A percentile compares a stretch with the other conserved stretches of the same genome.
Evolutionary conservation across 1,140 invertebrate genomes (phyloP).

Genomic region (Drosophila sulfurigaster): DNA sequence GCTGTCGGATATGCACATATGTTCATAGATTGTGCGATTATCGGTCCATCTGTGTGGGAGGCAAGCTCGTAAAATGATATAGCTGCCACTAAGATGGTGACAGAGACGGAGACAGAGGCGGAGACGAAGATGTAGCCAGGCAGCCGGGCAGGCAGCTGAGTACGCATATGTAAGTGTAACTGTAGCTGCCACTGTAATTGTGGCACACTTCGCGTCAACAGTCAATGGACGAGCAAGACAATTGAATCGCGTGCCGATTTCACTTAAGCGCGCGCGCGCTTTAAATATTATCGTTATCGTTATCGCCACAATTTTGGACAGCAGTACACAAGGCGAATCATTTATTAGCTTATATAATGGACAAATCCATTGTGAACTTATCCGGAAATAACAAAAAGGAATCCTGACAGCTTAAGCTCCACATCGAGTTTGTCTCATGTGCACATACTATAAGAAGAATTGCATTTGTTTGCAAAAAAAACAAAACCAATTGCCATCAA

Average conservation of each 20-base stretch:
- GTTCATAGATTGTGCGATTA: constrained; percentile 41
- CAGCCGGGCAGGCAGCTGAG: constrained; percentile 29
- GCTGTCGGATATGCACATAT: constrained; percentile 57
- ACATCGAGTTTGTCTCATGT: neutral
- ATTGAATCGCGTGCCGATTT: constrained; percentile 82
- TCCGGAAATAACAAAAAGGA: neutral
- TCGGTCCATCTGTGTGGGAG: constrained; percentile 50
- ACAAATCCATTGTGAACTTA: neutral
- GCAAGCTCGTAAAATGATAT: constrained; percentile 62
- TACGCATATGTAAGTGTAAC: constrained; percentile 1
- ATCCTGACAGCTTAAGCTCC: neutral
- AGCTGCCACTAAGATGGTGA: constrained; percentile 12
- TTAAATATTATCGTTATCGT: constrained; percentile 39
- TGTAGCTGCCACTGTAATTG: constrained; percentile 50
- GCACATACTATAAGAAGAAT: neutral
- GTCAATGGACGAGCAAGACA: constrained; percentile 52
- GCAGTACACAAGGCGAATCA: constrained; percentile 17
- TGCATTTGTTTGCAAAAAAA: neutral
- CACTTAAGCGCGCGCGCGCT: constrained; percentile 67
- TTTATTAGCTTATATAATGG: constrained; percentile 16
- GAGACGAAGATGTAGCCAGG: constrained; percentile 4
- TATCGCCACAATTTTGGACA: constrained; percentile 24
- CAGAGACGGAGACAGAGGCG: neutral
- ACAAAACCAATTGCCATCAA: constrained; percentile 11
- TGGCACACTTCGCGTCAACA: constrained; percentile 71